Base-by-base conservation (phyloP, 2,113 vertebrate genomes). In the Chaenogobius annularis region DNA sequence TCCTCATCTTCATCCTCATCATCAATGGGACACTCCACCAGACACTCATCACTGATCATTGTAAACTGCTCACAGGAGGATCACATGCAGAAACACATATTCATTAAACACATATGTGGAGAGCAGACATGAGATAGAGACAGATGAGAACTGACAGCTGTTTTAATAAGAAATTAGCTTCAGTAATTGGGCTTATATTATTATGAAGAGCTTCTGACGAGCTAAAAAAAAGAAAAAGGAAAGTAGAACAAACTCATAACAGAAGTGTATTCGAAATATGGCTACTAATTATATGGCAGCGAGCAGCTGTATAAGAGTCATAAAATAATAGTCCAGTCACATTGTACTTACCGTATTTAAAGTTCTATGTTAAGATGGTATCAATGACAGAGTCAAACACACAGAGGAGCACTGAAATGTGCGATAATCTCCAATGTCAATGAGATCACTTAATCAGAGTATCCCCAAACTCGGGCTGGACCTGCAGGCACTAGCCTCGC, bases 11-110 rank as follows among this genome's bases (percentile, higher is more conserved):
- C 81, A 10, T 85, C 26, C 26, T 31, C 83, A 4, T 90, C 90
- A 17, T 91, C 83, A 31, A 95, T 90, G 43, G 89, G 92, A 77
- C 92, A 95, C 76, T 94, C 93, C 70, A 92, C 92, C 65, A 94
- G 83, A 65, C 91, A 92, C 78, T 94, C 90, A 15, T 95, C 92
- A 3, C 81, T 89, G 81, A 92, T 88, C 91, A 91, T 93, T 66
- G n/a, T 89, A 68, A n/a, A 11, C 81, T 70, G 69, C n/a, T 12
- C 66, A 61, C 15, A 68, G 75, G 59, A 64, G 31, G 50, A 22
- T 23, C 22, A 61, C 44, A 43, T 1, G 15, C 47, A 55, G 20
- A 55, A 11, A 35, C 12, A 43, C 35, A 37, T 13, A 58, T 3
- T 13, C 6, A 13, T 5, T 3, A 58, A 10, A 26, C 56, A 26